Evolutionary conservation across 2,797 vertebrate genomes (phyloP).

Genomic region (Cryptoprocta ferox): DNA sequence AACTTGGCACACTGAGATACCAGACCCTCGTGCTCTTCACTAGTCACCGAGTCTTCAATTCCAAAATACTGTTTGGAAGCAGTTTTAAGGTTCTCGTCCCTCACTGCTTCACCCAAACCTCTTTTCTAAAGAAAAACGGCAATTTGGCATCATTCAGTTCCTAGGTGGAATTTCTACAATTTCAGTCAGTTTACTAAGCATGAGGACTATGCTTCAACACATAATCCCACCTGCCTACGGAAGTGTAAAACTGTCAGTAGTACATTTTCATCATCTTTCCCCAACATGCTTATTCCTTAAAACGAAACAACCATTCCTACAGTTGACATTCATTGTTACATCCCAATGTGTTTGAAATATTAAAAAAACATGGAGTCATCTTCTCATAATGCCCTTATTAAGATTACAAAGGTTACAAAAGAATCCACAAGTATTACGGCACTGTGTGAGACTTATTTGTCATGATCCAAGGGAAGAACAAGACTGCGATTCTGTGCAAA

Average conservation of each 20-base stretch:
- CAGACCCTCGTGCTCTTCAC: constrained; percentile 19
- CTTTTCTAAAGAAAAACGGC: constrained; percentile 46
- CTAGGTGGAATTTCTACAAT: constrained; percentile 60
- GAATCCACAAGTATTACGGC: constrained; percentile 85
- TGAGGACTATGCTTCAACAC: constrained; percentile 79
- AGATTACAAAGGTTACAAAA: constrained; percentile 87
- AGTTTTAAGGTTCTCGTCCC: constrained; percentile 22
- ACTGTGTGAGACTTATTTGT: constrained; percentile 87
- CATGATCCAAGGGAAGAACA: constrained; percentile 86
- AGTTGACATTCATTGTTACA: constrained; percentile 78
- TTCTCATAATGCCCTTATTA: constrained; percentile 89
- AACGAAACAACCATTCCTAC: constrained; percentile 82
- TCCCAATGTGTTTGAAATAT: constrained; percentile 82
- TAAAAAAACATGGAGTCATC: constrained; percentile 86
- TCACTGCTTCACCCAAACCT: constrained; percentile 49
- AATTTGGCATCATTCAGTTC: constrained; percentile 76
- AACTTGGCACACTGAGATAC: constrained; percentile 71
- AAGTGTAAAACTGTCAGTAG: constrained; percentile 83
- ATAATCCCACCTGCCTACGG: constrained; percentile 78
- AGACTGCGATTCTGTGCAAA: constrained; percentile 85
- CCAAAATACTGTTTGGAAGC: constrained; percentile 45
- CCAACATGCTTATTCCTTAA: constrained; percentile 67
- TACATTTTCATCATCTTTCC: constrained; percentile 75
- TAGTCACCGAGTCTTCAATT: constrained; percentile 42
- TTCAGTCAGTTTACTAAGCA: constrained; percentile 71